Evolutionary conservation across 2,888 invertebrate species (phyloP), one percentile per base, ranked within the genome.

Genomic region (Poecilus cupreus): DNA sequence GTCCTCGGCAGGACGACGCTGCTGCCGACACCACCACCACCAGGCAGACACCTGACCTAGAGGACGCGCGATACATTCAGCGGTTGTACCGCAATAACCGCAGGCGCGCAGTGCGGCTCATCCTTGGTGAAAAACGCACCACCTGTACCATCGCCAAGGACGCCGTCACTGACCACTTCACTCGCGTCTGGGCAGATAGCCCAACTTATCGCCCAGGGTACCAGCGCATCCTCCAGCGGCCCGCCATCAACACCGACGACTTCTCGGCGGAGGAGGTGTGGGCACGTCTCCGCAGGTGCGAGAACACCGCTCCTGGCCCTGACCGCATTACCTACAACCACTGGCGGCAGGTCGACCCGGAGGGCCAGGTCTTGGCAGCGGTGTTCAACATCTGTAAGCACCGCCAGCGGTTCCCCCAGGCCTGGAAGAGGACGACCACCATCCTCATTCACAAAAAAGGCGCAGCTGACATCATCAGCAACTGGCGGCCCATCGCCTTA

Each of bases 401-500:
- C 4, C 18, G 49, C 74, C 49, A 49, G 10, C 11, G 16, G 3
- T 22, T 74, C 43, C 49, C 74, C 2, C 1, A 3, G 8, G 10
- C 46, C 20, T 74, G 74, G 74, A 74, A 49, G 13, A n/a, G 20
- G 26, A 46, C n/a, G 4, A 20, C 8, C 8, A 74, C 74, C 11
- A 49, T 46, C 10, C 4, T 74, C 3, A 20, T 74, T 10, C 49
- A 20, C n/a, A 74, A 74, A 18, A 49, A 46, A 18, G 74, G 74
- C 1, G 22, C 10, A 8, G n/a, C 11, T 11, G 32, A 74, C 46
- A 13, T 11, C 5, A 10, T 74, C 22, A 13, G 13, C 20, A 74
- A 74, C 74, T 74, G 49, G 49, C 46, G 74, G 10, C 74, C 74
- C 20, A 74, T 74, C 20, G 18, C 74, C 10, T 49, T 74, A 5